Base-by-base conservation (phyloP, 2,113 vertebrate species). In the Eclectus roratus region DNA sequence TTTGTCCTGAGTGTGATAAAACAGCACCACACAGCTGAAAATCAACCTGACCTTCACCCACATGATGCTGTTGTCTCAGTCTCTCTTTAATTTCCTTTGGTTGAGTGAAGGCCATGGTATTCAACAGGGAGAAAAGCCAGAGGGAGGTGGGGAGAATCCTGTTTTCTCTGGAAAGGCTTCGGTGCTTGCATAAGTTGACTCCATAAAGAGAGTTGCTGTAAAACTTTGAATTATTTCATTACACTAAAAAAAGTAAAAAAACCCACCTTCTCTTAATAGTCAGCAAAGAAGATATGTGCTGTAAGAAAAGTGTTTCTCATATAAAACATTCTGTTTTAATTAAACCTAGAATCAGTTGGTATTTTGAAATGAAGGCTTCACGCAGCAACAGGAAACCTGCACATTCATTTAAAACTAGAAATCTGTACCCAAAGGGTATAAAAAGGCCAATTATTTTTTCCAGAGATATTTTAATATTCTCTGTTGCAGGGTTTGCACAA, bases 1-100 rank as follows among this genome's bases (percentile, higher is more conserved):
- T 97, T 90, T 97, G 89, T 96, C 96, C 96, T 95, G 92, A 96
- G 97, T 91, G 95, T 93, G 96, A 96, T 97, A 96, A 97, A 96
- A 94, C 96, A 93, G 92, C 91, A 96, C 91, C 85, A 93, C 84
- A 94, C 80, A 96, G 92, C 95, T 96, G 96, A 95, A 97, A 96
- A 97, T 92, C 94, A 96, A 91, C 92, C 93, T 97, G 97, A 97
- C 97, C 95, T 96, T 94, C 94, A 91, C 85, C 94, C 96, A 95
- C 89, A 92, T 96, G 96, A 97, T 88, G 87, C 92, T 91, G 90
- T 92, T 87, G 78, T 91, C 85, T 94, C 81, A 92, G 89, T 94
- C 93, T 88, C 52, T 93, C 95, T 85, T 85, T 96, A 89, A 90
- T 92, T 96, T 96, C 88, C 91, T 93, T 91, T 94, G 92, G 80